Percentiles rank a stretch among this genome's conserved stretches.
phyloP scores from a whole-genome alignment of 1,140 invertebrate species.

The Elysia chlorotica region DNA sequence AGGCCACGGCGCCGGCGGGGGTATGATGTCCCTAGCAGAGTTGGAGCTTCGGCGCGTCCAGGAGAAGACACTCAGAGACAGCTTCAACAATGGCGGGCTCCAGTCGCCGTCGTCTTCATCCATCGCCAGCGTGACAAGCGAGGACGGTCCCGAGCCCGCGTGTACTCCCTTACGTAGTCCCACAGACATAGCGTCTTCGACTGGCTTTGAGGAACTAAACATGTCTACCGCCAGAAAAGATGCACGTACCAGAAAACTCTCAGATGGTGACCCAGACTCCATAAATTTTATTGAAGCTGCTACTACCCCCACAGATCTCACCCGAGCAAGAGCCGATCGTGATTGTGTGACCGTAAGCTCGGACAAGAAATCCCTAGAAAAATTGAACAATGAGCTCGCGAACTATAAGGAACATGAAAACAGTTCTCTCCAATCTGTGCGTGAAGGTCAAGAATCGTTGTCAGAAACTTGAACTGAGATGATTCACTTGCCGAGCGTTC shows the following conservation, averaged over 20 bases:
- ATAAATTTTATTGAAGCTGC: no score
- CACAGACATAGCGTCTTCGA: background rate
- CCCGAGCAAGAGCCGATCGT: no score
- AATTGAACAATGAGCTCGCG: background rate
- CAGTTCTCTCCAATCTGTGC: background rate
- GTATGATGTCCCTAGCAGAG: constrained; percentile 23
- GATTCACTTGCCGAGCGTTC: no score
- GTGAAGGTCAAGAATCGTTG: no score
- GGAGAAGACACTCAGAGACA: constrained; percentile 18
- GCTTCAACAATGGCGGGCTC: constrained; percentile 15
- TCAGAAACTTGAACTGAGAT: no score
- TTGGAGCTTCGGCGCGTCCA: constrained; percentile 24
- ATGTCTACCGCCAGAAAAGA: background rate
- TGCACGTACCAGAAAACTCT: background rate
- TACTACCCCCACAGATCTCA: no score
- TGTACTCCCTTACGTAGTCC: constrained; percentile 6
- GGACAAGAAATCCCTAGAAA: no score
- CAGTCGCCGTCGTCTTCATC: constrained; percentile 15
- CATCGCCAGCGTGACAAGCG: constrained; percentile 6
- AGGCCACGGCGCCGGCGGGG: constrained; percentile 1
- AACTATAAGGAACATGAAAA: background rate
- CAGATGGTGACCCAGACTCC: background rate
- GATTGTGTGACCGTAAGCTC: no score
- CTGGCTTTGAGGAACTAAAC: background rate
- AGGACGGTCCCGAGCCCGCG: background rate